phyloP scores from a whole-genome alignment of 1,140 invertebrate species.

The Zaprionus ghesquierei region DNA sequence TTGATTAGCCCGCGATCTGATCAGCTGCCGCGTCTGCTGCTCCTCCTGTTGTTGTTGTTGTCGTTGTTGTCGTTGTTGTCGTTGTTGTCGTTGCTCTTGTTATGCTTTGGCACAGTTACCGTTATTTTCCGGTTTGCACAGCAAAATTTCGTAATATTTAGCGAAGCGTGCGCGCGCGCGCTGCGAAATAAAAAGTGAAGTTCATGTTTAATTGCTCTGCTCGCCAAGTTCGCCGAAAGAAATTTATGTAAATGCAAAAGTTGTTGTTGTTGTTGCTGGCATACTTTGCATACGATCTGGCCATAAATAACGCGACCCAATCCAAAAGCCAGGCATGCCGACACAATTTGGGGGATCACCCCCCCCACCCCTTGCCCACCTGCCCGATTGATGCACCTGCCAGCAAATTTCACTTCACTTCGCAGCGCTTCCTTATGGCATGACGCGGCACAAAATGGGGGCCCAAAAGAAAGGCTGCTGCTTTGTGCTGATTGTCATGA shows the following conservation, averaged over 20 bases:
- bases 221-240: slow-evolving; percentile 53
- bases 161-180: no score
- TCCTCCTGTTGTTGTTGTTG: slow-evolving; percentile 14
- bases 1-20: slow-evolving; percentile 58
- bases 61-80: no score
- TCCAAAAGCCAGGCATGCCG: slow-evolving; percentile 10
- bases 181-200: slow-evolving; percentile 56
- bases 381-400: slow-evolving; percentile 30
- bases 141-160: slow-evolving; percentile 60
- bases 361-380: neutral
- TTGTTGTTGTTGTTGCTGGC: neutral
- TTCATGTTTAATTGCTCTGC: slow-evolving; percentile 79
- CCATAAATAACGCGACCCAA: slow-evolving; percentile 45
- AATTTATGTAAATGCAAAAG: slow-evolving; percentile 67
- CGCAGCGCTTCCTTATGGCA: slow-evolving; percentile 19
- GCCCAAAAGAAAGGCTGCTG: neutral
- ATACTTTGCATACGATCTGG: slow-evolving; percentile 30
- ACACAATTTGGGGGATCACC: slow-evolving; percentile 2
- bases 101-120: slow-evolving; percentile 64
- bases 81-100: slow-evolving; percentile 35
- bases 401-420: slow-evolving; percentile 1
- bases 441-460: slow-evolving; percentile 12
- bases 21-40: slow-evolving; percentile 22
- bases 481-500: slow-evolving; percentile 8
- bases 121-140: slow-evolving; percentile 70